These are phyloP conservation scores for Caranx melampygus DNA, from an alignment of 2,113 vertebrate genomes.

Conservation along the genomic window DNA sequence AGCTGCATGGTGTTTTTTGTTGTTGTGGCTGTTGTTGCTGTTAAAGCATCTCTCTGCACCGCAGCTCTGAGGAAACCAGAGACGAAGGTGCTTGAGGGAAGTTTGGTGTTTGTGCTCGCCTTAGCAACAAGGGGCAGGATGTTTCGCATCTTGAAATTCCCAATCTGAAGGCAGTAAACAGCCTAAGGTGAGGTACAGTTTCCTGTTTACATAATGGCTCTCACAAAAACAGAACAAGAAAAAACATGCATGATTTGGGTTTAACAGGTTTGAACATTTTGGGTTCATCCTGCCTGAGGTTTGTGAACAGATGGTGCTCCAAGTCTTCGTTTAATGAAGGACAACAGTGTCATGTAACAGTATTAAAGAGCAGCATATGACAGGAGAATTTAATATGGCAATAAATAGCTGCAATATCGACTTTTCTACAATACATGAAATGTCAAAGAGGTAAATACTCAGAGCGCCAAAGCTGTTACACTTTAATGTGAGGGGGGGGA, in stretches of 20 bases:
- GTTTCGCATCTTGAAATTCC: slow-evolving; percentile 47
- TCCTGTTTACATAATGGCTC: slow-evolving; percentile 39
- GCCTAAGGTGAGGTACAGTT: slow-evolving; percentile 23
- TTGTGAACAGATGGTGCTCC: background rate
- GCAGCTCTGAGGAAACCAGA: slow-evolving; percentile 8
- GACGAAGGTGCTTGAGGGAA: slow-evolving; percentile 31
- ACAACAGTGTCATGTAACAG: background rate
- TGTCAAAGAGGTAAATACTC: background rate
- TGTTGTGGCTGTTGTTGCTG: background rate
- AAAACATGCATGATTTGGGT: slow-evolving; percentile 4
- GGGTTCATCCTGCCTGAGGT: background rate
- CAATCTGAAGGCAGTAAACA: slow-evolving; percentile 42
- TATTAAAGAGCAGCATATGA: background rate
- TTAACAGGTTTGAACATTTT: background rate
- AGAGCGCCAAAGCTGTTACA: background rate
- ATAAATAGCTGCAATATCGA: background rate
- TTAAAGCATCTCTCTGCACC: background rate
- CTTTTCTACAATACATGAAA: background rate
- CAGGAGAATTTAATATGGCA: background rate
- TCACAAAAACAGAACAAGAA: slow-evolving; percentile 9
- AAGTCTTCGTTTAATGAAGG: background rate
- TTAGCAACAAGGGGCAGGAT: slow-evolving; percentile 40
- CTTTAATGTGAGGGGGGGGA: background rate
- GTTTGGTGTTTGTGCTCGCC: slow-evolving; percentile 31
- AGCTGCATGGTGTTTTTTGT: background rate